A percentile compares a stretch with the other conserved stretches of the same genome.
These are phyloP conservation scores for Stylophora pistillata DNA, from an alignment of 64 coral and sea anemone species.

Conservation along the genomic window DNA sequence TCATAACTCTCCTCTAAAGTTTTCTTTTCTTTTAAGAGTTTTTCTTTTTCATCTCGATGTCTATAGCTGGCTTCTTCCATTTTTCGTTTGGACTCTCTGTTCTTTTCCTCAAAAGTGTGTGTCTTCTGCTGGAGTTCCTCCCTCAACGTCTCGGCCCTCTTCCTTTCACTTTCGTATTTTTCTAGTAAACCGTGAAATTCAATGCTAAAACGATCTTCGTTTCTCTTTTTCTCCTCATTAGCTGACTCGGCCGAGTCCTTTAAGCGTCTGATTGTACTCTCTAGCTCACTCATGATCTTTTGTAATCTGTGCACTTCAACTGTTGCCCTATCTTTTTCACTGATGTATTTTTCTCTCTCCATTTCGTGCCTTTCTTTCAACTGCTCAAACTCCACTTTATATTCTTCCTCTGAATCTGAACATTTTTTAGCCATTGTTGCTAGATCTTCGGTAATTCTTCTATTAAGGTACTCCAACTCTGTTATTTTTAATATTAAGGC, in stretches of 20 bases:
- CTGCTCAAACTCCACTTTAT: slow-evolving; percentile 23
- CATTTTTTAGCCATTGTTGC: slow-evolving; percentile 14
- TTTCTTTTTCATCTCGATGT: slow-evolving; percentile 22
- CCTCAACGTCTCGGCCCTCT: background rate
- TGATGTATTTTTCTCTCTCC: background rate
- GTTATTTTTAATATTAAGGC: slow-evolving; percentile 3
- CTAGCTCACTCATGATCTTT: background rate
- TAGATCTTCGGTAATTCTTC: background rate
- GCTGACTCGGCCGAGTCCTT: background rate
- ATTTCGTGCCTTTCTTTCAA: slow-evolving; percentile 4
- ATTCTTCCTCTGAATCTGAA: background rate
- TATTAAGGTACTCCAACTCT: slow-evolving; percentile 31
- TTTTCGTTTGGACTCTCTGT: slow-evolving; percentile 24
- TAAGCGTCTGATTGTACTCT: background rate
- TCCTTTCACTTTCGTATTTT: slow-evolving; percentile 13
- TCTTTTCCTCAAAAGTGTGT: slow-evolving; percentile 18
- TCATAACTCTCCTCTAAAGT: slow-evolving; percentile 40
- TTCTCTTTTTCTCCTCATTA: slow-evolving; percentile 15
- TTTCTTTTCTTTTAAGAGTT: slow-evolving; percentile 15
- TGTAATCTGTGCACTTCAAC: background rate
- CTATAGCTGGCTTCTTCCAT: background rate
- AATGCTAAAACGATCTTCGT: background rate
- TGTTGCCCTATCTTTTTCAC: slow-evolving; percentile 1
- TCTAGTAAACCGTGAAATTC: slow-evolving; percentile 1
- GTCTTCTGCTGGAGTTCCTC: slow-evolving; percentile 24